phyloP scores from a whole-genome alignment of 2,888 invertebrate genomes.

The Lasioglossum malachurum region DNA sequence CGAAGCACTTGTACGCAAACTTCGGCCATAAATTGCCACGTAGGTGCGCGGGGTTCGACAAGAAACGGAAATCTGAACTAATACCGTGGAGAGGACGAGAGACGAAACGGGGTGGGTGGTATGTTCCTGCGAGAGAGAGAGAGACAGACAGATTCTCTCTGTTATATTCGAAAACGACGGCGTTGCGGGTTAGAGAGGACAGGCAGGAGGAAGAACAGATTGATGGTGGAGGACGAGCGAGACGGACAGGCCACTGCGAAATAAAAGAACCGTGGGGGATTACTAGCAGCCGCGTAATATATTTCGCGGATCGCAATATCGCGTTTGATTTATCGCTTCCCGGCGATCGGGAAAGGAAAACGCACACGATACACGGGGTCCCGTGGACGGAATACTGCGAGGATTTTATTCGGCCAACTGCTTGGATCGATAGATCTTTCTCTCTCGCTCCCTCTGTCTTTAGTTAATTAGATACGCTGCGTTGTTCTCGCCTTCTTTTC shows the following conservation, averaged over 20 bases:
- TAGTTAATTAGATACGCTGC: too few species aligned
- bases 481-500: background rate
- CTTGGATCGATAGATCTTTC: background rate
- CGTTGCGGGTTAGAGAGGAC: background rate
- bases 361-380: background rate
- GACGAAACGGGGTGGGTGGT: background rate
- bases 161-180: slow-evolving; percentile 35
- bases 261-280: slow-evolving; percentile 24
- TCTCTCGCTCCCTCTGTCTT: background rate
- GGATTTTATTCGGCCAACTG: background rate
- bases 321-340: slow-evolving; percentile 50
- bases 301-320: slow-evolving; percentile 48
- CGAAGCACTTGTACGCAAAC: slow-evolving; percentile 35
- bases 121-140: background rate
- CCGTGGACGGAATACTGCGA: background rate
- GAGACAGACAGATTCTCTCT: background rate
- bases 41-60: slow-evolving; percentile 31
- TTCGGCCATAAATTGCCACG: slow-evolving; percentile 49
- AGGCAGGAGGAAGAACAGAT: slow-evolving; percentile 24
- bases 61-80: slow-evolving; percentile 60
- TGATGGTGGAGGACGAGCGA: slow-evolving; percentile 42
- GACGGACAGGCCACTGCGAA: slow-evolving; percentile 35
- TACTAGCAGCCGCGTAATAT: slow-evolving; percentile 35
- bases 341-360: background rate
- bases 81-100: slow-evolving; percentile 36